Conservation (phyloP, 1,140 invertebrate species). For the Hydropsyche tenuis region DNA sequence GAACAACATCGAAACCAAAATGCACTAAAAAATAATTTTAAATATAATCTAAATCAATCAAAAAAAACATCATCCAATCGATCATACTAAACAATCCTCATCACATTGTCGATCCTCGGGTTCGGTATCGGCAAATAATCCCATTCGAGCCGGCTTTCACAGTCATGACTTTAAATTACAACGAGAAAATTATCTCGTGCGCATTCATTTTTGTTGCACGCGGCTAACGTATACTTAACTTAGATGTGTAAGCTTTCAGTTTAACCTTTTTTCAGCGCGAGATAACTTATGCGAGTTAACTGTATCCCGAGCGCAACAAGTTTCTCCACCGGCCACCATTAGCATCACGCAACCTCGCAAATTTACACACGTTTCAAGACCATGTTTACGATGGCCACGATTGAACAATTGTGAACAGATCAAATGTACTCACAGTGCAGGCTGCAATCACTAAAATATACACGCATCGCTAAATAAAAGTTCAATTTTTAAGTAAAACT, state of each 20-base stretch:
- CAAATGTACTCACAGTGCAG: not conserved
- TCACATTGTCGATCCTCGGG: not conserved
- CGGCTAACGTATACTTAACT: conserved; percentile 38
- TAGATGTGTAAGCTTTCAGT: conserved; percentile 42
- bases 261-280: conserved; percentile 41
- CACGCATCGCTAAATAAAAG: too few relatives aligned
- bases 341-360: not conserved
- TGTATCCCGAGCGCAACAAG: conserved; percentile 23
- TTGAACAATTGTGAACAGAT: not conserved
- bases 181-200: conserved; percentile 38
- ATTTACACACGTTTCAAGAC: not conserved
- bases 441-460: not conserved
- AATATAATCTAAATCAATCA: too few relatives aligned
- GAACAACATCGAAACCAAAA: too few relatives aligned
- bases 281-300: conserved; percentile 34
- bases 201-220: conserved; percentile 41
- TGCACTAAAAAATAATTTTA: too few relatives aligned
- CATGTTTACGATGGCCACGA: not conserved
- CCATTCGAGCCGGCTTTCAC: conserved; percentile 11
- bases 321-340: conserved; percentile 11
- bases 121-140: not conserved
- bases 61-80: not conserved
- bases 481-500: too few relatives aligned
- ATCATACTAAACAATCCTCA: not conserved
- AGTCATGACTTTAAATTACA: conserved; percentile 44